Evolutionary conservation across 2,888 invertebrate genomes (phyloP).

Genomic region (Teleiodes luculella): DNA sequence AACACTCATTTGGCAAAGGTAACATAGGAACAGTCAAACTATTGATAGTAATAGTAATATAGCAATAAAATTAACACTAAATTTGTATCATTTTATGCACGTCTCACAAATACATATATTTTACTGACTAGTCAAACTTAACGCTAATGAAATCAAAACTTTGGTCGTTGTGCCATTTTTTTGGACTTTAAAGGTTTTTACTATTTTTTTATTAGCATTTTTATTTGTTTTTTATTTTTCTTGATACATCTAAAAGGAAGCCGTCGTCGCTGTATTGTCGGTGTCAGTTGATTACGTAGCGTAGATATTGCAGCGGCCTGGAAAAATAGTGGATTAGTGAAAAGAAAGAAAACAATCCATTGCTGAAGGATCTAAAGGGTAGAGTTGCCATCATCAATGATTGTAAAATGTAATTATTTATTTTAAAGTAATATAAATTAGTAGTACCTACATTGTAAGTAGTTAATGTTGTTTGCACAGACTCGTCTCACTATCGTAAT

Average conservation of each 20-base stretch:
- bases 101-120: conserved; percentile 32
- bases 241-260: conserved; percentile 22
- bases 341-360: too few relatives aligned
- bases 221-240: conserved; percentile 31
- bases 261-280: conserved; percentile 69
- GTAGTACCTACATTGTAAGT: too few relatives aligned
- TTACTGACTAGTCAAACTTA: conserved; percentile 64
- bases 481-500: too few relatives aligned
- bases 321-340: conserved; percentile 26
- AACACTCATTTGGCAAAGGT: conserved; percentile 22
- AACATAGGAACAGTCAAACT: conserved; percentile 20
- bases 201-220: conserved; percentile 57
- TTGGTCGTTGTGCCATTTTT: conserved; percentile 79
- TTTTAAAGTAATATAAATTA: too few relatives aligned
- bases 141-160: conserved; percentile 59
- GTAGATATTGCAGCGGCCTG: conserved; percentile 41
- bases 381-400: too few relatives aligned
- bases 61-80: background rate
- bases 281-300: conserved; percentile 64
- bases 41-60: conserved; percentile 19
- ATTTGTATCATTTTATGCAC: conserved; percentile 23
- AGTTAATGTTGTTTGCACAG: too few relatives aligned
- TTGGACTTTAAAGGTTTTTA: conserved; percentile 64
- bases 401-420: too few relatives aligned
- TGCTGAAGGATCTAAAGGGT: too few relatives aligned